Base-by-base conservation (phyloP, 2,888 invertebrate genomes). In the Stenodema calcarata region DNA sequence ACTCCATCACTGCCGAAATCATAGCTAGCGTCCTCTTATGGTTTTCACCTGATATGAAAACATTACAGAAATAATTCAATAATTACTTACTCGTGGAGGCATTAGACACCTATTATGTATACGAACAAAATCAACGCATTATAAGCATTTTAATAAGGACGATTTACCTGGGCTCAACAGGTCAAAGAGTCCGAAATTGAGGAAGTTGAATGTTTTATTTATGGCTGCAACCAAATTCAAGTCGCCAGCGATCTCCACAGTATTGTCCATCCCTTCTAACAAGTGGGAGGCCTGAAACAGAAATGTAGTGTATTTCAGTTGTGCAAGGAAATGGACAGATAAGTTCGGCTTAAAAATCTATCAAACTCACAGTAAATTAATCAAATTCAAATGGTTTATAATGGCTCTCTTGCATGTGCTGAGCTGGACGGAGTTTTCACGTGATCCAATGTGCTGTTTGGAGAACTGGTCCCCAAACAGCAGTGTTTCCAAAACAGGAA, bases 81-180 rank as follows among this genome's bases (percentile, higher is more conserved):
- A 35, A 35, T 35, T 35, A 7, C 2, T 35, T 7, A 35, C n/a
- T n/a, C n/a, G n/a, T n/a, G n/a, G n/a, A n/a, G n/a, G n/a, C n/a
- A n/a, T n/a, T n/a, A n/a, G n/a, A n/a, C n/a, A n/a, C n/a, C n/a
- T n/a, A n/a, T n/a, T n/a, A n/a, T n/a, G n/a, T n/a, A n/a, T 4
- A 35, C 35, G 35, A 35, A 2, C 35, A 4, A 4, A 7, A 35
- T 35, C 35, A 35, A 2, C 2, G 35, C 35, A 35, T 35, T 35
- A 35, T 35, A 4, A 35, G 2, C 7, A 35, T 35, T 2, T 4
- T 35, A 35, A 35, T 35, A 35, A 2, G 35, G 7, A 35, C 7
- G 35, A 35, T 7, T 35, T 84, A 84, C 84, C 70, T 16, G 84
- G 84, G 84, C 47, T 73, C 27, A 84, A n/a, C n/a, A 84, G 47